Evolutionary conservation across 37 sponge, comb jelly and placozoan species (phyloP), one percentile per base, ranked within the genome.

Genomic region (Hormiphora californensis): DNA sequence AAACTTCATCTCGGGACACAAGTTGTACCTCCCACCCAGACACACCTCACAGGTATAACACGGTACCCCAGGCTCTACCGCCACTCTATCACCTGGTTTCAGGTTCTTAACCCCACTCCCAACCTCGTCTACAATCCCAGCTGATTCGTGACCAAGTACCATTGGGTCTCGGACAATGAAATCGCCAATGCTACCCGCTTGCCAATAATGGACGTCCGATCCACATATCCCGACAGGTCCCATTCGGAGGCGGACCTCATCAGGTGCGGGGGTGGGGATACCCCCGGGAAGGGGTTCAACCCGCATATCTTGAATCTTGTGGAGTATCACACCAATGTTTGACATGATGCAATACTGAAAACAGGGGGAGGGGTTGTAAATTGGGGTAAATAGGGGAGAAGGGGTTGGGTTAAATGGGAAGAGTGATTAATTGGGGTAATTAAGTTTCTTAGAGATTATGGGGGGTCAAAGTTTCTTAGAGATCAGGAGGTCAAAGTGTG

Each of bases 181-280:
- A 91, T 96, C 97, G n/a, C 97, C 97, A 35, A 93, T 94, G 44
- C 89, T 86, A 0, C 97, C 97, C 51, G 87, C 27, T 22, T 81
- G 73, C 93, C 93, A 96, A 86, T 94, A 96, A 91, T 96, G 97
- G 1, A 96, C 97, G 54, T 96, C 97, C 37, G 93, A 91, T 11
- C 94, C 94, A 89, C 97, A 96, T 19, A 96, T 96, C 7, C 97
- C 97, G n/a, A 96, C 97, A 21, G 93, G 92, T 53, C 88, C 89
- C 90, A 96, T 91, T 7, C 87, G 85, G 0, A 96, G 81, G 31
- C 91, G 89, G 54, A 94, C 97, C 89, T 93, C 93, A 91, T 65
- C 55, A 54, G 23, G 54, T 39, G 53, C 53, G 67, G 85, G 86
- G 1, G 9, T 27, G 41, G 81, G 81, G 12, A 73, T 15, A 21